Conservation (phyloP, 2,113 vertebrate species). For the Monopterus albus region DNA sequence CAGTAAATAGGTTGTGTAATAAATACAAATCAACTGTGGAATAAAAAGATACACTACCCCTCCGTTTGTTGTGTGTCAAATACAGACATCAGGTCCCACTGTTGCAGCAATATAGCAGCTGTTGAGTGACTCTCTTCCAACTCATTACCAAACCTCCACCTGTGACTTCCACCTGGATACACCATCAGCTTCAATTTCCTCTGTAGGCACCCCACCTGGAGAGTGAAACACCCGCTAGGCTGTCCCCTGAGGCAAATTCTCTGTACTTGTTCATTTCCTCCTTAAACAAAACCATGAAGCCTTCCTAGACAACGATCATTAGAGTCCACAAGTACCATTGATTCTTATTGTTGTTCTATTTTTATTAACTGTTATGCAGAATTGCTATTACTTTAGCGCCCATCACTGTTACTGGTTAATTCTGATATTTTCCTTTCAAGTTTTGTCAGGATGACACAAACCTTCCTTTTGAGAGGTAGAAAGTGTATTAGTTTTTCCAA, state of each 20-base stretch:
- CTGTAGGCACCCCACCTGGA: conserved; percentile 62
- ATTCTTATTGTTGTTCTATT: not conserved
- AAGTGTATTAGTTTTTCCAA: conserved; percentile 58
- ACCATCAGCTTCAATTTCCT: conserved; percentile 62
- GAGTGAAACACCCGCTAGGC: conserved; percentile 46
- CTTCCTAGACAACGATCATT: not conserved
- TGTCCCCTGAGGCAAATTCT: conserved; percentile 46
- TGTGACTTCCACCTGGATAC: conserved; percentile 75
- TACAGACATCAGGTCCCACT: conserved; percentile 57
- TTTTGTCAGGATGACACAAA: conserved; percentile 48
- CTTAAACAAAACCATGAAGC: conserved; percentile 37
- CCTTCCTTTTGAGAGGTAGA: conserved; percentile 33
- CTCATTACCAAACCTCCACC: conserved; percentile 76
- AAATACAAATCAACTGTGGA: too few relatives aligned
- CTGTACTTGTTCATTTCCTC: conserved; percentile 22
- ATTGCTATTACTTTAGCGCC: not conserved
- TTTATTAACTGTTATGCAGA: not conserved
- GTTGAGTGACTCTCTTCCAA: conserved; percentile 64
- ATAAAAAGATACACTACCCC: not conserved
- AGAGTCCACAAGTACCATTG: not conserved
- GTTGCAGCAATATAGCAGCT: conserved; percentile 68
- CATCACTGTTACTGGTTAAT: conserved; percentile 17
- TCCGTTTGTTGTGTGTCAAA: conserved; percentile 48
- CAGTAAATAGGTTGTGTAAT: not conserved
- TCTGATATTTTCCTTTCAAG: conserved; percentile 27